A percentile compares a stretch with the other conserved stretches of the same genome.
Conservation (phyloP, 2,797 vertebrate species). For the Acridotheres tristis region DNA sequence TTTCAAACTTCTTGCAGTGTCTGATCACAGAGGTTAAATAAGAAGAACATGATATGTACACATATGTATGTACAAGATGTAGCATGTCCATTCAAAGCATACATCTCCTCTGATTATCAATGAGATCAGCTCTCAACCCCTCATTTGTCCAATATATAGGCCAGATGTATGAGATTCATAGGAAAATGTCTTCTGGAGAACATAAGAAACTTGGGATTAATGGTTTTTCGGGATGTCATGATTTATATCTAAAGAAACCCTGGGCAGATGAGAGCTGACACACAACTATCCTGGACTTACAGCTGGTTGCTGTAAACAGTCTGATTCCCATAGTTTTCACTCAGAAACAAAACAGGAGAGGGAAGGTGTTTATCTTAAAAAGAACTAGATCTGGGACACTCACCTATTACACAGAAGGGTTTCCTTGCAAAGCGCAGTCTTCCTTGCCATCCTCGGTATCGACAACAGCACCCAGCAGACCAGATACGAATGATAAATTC, state of each 20-base stretch:
- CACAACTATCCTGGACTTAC: not conserved
- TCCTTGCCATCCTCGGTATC: conserved; percentile 96
- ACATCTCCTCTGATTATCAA: not conserved
- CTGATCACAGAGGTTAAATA: not conserved
- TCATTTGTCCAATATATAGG: not conserved
- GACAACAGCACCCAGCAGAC: conserved; percentile 97
- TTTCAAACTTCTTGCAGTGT: not conserved
- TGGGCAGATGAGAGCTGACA: not conserved
- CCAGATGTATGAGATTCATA: not conserved
- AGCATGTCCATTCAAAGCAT: not conserved
- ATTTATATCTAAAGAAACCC: not conserved
- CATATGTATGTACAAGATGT: not conserved
- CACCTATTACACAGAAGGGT: conserved; percentile 96
- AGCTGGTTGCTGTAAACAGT: not conserved
- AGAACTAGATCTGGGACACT: conserved; percentile 47
- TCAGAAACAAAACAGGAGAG: not conserved
- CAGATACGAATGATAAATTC: conserved; percentile 96
- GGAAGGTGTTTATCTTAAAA: not conserved
- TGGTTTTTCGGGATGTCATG: not conserved
- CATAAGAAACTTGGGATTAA: not conserved
- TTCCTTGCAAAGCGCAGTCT: conserved; percentile 92
- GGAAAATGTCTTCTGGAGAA: not conserved
- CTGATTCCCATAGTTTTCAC: not conserved
- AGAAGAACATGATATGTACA: not conserved
- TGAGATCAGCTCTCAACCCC: not conserved